Evolutionary conservation across 1,140 invertebrate genomes (phyloP).

Genomic region (Drosophila littoralis): DNA sequence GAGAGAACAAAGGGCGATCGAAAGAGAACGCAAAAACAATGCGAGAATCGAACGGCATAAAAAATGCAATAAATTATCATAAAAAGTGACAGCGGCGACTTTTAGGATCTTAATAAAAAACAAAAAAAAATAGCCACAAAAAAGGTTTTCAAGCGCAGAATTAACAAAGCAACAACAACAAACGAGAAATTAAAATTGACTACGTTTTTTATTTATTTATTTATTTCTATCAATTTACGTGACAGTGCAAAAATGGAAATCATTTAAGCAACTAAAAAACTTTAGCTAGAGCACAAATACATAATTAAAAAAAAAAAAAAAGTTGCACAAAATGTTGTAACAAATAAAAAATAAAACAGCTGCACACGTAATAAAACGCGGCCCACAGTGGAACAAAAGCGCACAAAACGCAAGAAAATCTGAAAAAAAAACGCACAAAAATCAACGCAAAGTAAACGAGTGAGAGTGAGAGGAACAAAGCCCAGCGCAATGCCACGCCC

Average conservation of each 20-base stretch:
- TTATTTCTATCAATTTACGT: conserved; percentile 26
- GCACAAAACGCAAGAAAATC: conserved; percentile 9
- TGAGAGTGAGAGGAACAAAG: conserved; percentile 16
- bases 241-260: conserved; percentile 75
- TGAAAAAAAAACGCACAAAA: conserved; percentile 49
- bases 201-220: conserved; percentile 11
- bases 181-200: conserved; percentile 22
- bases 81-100: conserved; percentile 34
- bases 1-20: conserved; percentile 51
- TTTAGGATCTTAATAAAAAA: neutral
- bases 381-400: conserved; percentile 59
- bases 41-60: conserved; percentile 42
- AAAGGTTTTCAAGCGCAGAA: neutral
- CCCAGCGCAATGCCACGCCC: conserved; percentile 56
- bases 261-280: conserved; percentile 53
- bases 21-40: conserved; percentile 43
- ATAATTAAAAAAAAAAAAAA: conserved; percentile 29
- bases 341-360: conserved; percentile 8
- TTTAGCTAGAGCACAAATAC: conserved; percentile 24
- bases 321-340: conserved; percentile 72
- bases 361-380: conserved; percentile 5
- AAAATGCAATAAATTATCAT: conserved; percentile 78
- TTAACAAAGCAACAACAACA: conserved; percentile 11
- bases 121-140: neutral
- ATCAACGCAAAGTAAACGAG: neutral